phyloP scores from a whole-genome alignment of 2,888 invertebrate species.

The Stratiomys singularior region DNA sequence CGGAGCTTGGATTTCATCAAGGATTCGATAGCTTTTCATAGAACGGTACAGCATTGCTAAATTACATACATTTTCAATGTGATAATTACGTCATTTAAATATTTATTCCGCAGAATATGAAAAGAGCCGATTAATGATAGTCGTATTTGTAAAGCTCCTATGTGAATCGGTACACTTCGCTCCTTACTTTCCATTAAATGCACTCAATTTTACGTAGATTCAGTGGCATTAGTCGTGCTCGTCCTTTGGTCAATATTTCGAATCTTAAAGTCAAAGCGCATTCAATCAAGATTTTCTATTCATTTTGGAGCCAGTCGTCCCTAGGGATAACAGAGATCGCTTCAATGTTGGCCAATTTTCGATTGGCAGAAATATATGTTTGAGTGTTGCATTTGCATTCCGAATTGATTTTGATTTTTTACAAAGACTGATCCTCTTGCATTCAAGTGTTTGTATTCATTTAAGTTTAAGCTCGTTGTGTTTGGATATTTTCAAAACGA shows the following conservation, averaged over 20 bases:
- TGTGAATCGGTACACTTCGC: too few relatives aligned
- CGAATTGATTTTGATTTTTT: neutral
- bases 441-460: too few relatives aligned
- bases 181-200: neutral
- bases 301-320: neutral
- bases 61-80: too few relatives aligned
- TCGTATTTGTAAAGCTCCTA: too few relatives aligned
- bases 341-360: neutral
- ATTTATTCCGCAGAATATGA: too few relatives aligned
- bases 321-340: neutral
- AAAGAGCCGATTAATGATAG: too few relatives aligned
- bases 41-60: too few relatives aligned
- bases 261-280: slow-evolving; percentile 30
- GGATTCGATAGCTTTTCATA: too few relatives aligned
- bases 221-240: neutral
- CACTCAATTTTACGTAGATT: neutral
- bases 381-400: neutral
- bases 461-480: too few relatives aligned
- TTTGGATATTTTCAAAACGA: too few relatives aligned
- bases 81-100: too few relatives aligned
- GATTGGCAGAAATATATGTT: neutral
- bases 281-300: slow-evolving; percentile 40
- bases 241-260: neutral
- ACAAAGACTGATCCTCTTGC: neutral
- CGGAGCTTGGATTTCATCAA: too few relatives aligned